A percentile compares a stretch with the other conserved stretches of the same genome.
Evolutionary conservation across 2,797 vertebrate species (phyloP).

Genomic region (Sebastes trivittatus): DNA sequence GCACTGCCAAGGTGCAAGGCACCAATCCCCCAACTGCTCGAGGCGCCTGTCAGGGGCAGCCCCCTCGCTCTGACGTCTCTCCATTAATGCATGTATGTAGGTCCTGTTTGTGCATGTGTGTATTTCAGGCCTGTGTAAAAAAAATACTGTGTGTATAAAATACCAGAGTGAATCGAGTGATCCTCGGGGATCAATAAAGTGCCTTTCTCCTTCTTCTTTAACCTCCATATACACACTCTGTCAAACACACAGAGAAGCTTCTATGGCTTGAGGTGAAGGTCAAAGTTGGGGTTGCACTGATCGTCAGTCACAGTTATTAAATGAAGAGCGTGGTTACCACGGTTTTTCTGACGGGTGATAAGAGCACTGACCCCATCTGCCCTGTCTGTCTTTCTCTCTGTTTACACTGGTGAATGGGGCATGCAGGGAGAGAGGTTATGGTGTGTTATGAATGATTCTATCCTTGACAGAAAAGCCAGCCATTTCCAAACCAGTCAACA

Average conservation of each 20-base stretch:
- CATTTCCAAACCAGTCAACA: not conserved
- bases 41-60: too few relatives aligned
- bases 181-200: too few relatives aligned
- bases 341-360: constrained; percentile 15
- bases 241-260: not conserved
- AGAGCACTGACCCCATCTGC: constrained; percentile 19
- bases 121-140: too few relatives aligned
- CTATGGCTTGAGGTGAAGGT: constrained; percentile 16
- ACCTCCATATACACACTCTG: not conserved
- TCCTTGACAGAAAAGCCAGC: not conserved
- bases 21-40: too few relatives aligned
- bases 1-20: too few relatives aligned
- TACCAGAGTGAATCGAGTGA: too few relatives aligned
- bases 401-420: not conserved
- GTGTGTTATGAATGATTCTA: not conserved
- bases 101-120: too few relatives aligned
- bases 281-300: not conserved
- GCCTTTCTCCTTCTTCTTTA: not conserved
- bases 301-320: constrained; percentile 8
- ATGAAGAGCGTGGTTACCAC: constrained; percentile 16
- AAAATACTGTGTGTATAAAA: too few relatives aligned
- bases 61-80: too few relatives aligned
- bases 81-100: too few relatives aligned
- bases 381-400: not conserved
- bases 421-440: not conserved